Conservation (phyloP, 92 coral and sea anemone genomes). For the Epizoanthus ramosus region DNA sequence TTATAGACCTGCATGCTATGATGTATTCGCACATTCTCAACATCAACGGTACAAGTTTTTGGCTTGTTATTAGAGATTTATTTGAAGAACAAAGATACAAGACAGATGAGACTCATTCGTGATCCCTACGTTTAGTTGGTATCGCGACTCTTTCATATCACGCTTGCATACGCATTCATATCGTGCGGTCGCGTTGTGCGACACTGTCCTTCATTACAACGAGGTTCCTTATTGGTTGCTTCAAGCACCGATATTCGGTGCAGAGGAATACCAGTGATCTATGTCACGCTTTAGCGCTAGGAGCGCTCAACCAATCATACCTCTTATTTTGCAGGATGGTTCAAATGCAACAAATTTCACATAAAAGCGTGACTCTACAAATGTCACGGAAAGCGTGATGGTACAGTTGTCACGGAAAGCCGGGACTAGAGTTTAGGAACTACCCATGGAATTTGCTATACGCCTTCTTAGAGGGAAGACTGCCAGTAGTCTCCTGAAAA, state of each 20-base stretch:
- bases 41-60: too few species aligned
- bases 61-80: too few species aligned
- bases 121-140: too few species aligned
- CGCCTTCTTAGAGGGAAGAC: too few species aligned
- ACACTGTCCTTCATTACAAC: not conserved
- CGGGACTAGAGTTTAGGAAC: conserved; percentile 12
- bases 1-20: too few species aligned
- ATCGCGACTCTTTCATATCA: not conserved
- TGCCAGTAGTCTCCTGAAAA: too few species aligned
- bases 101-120: too few species aligned
- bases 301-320: conserved; percentile 35
- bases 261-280: not conserved
- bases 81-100: too few species aligned
- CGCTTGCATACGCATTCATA: conserved; percentile 12
- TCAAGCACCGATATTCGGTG: not conserved
- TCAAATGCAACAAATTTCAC: conserved; percentile 29
- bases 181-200: not conserved
- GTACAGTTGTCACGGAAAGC: conserved; percentile 13
- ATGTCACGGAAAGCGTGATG: conserved; percentile 12
- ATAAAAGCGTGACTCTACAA: conserved; percentile 24
- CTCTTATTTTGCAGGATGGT: conserved; percentile 39
- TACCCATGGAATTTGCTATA: not conserved
- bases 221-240: not conserved
- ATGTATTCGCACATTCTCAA: too few species aligned
- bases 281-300: conserved; percentile 13